Evolutionary conservation across 35 echinoderm and acorn worm genomes (phyloP).

Genomic region (Heliocidaris tuberculata): DNA sequence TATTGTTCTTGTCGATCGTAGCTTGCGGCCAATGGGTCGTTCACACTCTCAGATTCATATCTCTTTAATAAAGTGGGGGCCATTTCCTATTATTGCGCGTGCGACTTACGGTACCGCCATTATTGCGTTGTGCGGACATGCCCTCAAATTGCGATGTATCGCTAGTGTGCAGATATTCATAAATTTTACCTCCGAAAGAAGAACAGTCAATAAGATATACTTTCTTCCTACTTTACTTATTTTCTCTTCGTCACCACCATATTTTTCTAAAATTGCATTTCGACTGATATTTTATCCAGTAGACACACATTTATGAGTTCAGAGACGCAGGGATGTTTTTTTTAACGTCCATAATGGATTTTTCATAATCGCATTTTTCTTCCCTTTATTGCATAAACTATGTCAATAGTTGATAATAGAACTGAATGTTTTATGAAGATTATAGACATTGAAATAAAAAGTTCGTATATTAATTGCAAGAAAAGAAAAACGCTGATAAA

Average conservation of each 20-base stretch:
- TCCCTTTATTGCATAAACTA: not conserved
- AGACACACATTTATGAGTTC: conserved; percentile 5
- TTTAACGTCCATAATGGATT: not conserved
- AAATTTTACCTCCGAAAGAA: not conserved
- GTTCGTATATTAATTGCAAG: not conserved
- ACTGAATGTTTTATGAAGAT: not conserved
- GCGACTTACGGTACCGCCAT: not conserved
- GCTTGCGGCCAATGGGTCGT: not conserved
- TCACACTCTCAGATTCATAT: not conserved
- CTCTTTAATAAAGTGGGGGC: not conserved
- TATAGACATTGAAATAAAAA: not conserved
- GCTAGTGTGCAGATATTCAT: not conserved
- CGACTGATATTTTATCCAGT: not conserved
- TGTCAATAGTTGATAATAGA: not conserved
- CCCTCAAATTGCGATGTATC: not conserved
- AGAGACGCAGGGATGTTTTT: not conserved
- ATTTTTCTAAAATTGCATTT: conserved; percentile 14
- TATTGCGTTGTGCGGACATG: not conserved
- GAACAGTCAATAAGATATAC: not conserved
- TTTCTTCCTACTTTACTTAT: not conserved
- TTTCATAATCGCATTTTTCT: not conserved
- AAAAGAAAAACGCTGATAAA: no score
- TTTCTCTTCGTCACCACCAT: conserved; percentile 16
- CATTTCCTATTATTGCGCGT: not conserved
- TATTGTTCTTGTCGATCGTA: conserved; percentile 49